Conservation (phyloP, 2,113 vertebrate species). For the Sphaerodactylus townsendi region DNA sequence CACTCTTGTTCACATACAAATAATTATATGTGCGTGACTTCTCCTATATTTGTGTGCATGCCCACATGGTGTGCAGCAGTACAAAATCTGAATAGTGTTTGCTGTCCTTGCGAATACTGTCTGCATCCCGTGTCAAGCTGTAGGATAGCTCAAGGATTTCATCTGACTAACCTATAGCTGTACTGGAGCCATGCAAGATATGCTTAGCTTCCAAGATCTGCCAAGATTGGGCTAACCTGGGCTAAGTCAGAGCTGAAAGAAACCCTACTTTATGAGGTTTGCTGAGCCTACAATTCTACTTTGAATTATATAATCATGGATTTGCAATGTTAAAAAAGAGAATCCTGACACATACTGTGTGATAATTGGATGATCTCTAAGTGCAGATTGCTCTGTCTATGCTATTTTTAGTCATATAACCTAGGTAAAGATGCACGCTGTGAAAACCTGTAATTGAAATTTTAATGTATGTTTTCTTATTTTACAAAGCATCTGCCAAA, state of each 20-base stretch:
- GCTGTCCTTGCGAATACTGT: neutral
- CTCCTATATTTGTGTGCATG: too few relatives aligned
- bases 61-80: neutral
- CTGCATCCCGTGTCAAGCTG: neutral
- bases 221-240: too few relatives aligned
- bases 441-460: neutral
- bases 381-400: neutral
- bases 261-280: neutral
- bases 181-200: neutral
- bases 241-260: too few relatives aligned
- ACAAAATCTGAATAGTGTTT: neutral
- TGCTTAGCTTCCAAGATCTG: neutral
- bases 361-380: neutral
- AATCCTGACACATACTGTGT: neutral
- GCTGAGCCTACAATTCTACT: neutral
- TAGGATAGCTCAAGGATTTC: neutral
- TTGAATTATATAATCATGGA: neutral
- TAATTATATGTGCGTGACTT: too few relatives aligned
- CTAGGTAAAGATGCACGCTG: neutral
- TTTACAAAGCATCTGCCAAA: neutral
- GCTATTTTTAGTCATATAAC: neutral
- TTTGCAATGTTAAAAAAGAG: neutral
- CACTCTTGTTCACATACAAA: too few relatives aligned
- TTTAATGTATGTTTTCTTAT: neutral
- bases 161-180: neutral